These are phyloP conservation scores for Chlorops oryzae DNA, from an alignment of 1,140 invertebrate genomes.

Conservation along the genomic window DNA sequence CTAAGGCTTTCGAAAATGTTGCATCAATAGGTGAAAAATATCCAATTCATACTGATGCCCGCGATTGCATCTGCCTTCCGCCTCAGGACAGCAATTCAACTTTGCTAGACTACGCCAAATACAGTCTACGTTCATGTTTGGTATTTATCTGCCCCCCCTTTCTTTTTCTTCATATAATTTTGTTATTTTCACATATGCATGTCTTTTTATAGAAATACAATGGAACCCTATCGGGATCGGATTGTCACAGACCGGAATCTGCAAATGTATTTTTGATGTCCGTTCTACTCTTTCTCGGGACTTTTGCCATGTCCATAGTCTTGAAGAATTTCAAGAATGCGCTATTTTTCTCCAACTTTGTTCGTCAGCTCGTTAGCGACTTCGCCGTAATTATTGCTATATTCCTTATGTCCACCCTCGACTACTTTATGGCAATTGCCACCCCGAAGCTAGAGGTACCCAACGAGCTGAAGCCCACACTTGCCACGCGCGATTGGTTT, in stretches of 20 bases:
- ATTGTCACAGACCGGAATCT: constrained; percentile 67
- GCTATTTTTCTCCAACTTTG: constrained; percentile 92
- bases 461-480: constrained; percentile 82
- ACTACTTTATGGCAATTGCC: constrained; percentile 73
- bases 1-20: constrained; percentile 79
- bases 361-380: constrained; percentile 88
- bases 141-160: constrained; percentile 2
- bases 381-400: constrained; percentile 98
- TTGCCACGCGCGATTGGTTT: constrained; percentile 77
- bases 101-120: constrained; percentile 54
- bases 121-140: constrained; percentile 59
- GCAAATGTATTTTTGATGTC: constrained; percentile 97
- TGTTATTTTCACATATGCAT: too few relatives aligned
- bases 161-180: constrained; percentile 13
- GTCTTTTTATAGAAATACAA: constrained; percentile 60
- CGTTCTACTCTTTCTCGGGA: constrained; percentile 86
- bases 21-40: constrained; percentile 74
- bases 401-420: constrained; percentile 78
- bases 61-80: constrained; percentile 63
- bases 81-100: constrained; percentile 43
- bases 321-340: constrained; percentile 92
- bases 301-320: constrained; percentile 81
- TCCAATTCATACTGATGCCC: constrained; percentile 58
- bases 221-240: constrained; percentile 69
- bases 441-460: constrained; percentile 95